Conservation (phyloP, 2,113 vertebrate genomes). For the Stercorarius parasiticus region DNA sequence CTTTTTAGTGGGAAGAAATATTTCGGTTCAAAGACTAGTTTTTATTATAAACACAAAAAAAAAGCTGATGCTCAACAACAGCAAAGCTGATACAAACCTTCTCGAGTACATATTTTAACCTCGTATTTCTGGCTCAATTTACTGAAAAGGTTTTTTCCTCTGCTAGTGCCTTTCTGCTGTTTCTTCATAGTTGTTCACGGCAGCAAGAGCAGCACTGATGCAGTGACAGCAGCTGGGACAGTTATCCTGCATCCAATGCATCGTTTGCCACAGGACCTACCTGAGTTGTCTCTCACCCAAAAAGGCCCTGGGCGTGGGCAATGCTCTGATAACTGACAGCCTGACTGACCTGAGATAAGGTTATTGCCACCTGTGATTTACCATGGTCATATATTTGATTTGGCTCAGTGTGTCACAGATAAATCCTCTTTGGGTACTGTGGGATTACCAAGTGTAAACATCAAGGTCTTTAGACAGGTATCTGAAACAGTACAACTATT, state of each 20-base stretch:
- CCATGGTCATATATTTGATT: not conserved
- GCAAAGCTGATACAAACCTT: not conserved
- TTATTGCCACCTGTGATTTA: not conserved
- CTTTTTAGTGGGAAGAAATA: not conserved
- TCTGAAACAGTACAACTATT: not conserved
- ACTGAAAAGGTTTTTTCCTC: not conserved
- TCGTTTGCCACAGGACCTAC: accelerated
- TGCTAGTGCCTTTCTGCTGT: not conserved
- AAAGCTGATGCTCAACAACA: not conserved
- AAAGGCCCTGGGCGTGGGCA: not conserved
- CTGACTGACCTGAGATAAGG: not conserved
- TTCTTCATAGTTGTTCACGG: not conserved
- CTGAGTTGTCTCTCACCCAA: not conserved
- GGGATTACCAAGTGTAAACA: not conserved
- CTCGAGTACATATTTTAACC: not conserved
- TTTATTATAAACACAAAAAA: not conserved
- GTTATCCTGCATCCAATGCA: not conserved
- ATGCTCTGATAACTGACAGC: not conserved
- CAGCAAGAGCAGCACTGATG: not conserved
- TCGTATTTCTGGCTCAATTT: not conserved
- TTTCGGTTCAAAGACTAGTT: not conserved
- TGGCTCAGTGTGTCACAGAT: not conserved
- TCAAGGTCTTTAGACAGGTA: not conserved
- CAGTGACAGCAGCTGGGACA: not conserved
- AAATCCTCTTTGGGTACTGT: not conserved